Percentiles rank a stretch among this genome's conserved stretches.
Conservation (phyloP, 2,113 vertebrate species). For the Meles meles region DNA sequence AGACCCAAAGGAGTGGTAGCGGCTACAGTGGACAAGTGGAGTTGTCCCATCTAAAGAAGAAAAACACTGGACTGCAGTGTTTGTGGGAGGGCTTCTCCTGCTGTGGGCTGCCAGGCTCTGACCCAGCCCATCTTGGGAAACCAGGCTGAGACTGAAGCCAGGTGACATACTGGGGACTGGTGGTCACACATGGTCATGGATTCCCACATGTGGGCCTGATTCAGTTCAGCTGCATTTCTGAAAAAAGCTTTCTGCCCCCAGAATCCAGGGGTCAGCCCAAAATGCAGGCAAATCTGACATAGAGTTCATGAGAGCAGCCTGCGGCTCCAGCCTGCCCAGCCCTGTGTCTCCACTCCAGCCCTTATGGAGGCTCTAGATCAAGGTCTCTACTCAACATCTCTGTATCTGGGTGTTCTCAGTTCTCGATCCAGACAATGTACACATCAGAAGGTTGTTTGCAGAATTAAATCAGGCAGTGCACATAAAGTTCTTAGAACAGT, state of each 20-base stretch:
- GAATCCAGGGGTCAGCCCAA: background rate
- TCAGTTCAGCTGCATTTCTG: background rate
- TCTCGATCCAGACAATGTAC: background rate
- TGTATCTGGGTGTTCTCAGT: no score
- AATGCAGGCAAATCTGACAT: fast-evolving
- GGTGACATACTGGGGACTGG: background rate
- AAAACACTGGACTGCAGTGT: fast-evolving
- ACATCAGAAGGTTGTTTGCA: background rate
- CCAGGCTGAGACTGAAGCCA: background rate
- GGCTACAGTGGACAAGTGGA: fast-evolving
- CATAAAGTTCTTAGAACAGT: background rate
- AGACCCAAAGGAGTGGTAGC: background rate
- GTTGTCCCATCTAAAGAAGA: no score
- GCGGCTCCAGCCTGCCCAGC: background rate
- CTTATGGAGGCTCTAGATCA: background rate
- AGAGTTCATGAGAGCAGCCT: fast-evolving
- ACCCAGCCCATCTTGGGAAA: background rate
- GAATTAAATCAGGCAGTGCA: background rate
- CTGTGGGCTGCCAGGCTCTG: background rate
- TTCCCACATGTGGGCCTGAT: background rate
- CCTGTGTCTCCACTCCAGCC: background rate
- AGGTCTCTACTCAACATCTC: fast-evolving
- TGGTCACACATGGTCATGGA: fast-evolving
- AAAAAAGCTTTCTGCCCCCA: background rate
- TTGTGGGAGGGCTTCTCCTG: background rate